Evolutionary conservation across 2,797 vertebrate genomes (phyloP).

Genomic region (Diglossa cyanea): DNA sequence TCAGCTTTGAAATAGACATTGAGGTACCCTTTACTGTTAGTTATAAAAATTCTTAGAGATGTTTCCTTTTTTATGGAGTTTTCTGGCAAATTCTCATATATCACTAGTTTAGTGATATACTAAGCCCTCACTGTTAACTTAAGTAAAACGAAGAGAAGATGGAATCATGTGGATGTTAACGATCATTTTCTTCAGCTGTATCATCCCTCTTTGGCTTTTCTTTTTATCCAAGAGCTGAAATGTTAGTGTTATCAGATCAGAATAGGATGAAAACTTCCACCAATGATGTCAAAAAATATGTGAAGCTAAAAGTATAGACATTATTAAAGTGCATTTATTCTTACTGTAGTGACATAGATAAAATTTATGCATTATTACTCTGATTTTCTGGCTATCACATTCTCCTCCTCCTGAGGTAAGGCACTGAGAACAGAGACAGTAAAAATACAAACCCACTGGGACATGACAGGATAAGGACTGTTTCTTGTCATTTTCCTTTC

Average conservation of each 20-base stretch:
- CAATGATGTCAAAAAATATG: not conserved
- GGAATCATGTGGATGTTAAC: constrained; percentile 6
- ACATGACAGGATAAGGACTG: not conserved
- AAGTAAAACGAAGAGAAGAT: constrained; percentile 38
- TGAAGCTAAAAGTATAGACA: not conserved
- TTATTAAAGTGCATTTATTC: not conserved
- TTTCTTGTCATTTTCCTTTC: not conserved
- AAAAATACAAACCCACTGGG: not conserved
- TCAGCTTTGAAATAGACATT: constrained; percentile 77
- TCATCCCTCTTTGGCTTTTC: not conserved
- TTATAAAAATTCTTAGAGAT: constrained; percentile 64
- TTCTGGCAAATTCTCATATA: constrained; percentile 35
- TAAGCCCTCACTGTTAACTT: constrained; percentile 46
- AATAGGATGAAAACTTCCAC: not conserved
- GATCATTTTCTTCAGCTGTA: not conserved
- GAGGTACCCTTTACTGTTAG: constrained; percentile 73
- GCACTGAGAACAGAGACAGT: not conserved
- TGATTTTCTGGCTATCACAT: not conserved
- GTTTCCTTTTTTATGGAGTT: constrained; percentile 33
- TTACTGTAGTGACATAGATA: not conserved
- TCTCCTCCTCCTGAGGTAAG: not conserved
- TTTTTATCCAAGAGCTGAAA: not conserved
- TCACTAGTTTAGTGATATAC: constrained; percentile 24
- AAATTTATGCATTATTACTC: not conserved
- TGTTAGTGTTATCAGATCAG: not conserved